phyloP scores from a whole-genome alignment of 2,113 vertebrate species.

The Tragelaphus buxtoni region DNA sequence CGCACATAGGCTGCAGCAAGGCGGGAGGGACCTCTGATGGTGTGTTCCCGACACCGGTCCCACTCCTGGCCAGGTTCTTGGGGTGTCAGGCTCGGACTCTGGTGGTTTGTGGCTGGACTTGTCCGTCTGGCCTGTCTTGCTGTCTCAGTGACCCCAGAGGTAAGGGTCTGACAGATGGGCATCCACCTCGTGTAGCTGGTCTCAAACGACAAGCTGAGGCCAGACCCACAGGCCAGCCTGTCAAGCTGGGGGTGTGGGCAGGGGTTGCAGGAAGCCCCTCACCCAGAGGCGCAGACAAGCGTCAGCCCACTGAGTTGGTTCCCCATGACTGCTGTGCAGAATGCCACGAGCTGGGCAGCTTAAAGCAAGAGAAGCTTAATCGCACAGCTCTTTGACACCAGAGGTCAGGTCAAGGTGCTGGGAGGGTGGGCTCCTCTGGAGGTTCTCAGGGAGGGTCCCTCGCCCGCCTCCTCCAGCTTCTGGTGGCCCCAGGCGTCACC shows the following conservation, averaged over 20 bases:
- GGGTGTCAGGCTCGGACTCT: background rate
- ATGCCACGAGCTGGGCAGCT: background rate
- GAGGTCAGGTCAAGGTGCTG: background rate
- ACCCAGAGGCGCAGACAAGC: background rate
- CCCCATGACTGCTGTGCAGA: rapidly evolving
- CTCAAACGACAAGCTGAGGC: background rate
- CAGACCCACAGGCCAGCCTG: background rate
- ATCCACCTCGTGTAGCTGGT: background rate
- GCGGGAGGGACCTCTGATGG: background rate
- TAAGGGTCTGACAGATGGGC: background rate
- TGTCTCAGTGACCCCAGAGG: background rate
- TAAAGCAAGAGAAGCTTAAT: background rate
- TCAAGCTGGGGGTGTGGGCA: no score
- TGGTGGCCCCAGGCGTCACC: background rate
- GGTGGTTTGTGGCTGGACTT: rapidly evolving
- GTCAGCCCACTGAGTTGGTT: rapidly evolving
- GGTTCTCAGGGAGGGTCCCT: background rate
- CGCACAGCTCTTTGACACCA: rapidly evolving
- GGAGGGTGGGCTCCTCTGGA: rapidly evolving
- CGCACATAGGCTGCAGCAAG: rapidly evolving
- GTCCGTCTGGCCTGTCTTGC: background rate
- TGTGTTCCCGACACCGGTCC: background rate
- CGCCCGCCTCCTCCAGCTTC: no score
- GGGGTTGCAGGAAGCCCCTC: no score
- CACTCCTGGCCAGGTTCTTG: rapidly evolving